Evolutionary conservation across 2,797 vertebrate species (phyloP), one percentile per base, ranked within the genome.

Genomic region (Anableps anableps): DNA sequence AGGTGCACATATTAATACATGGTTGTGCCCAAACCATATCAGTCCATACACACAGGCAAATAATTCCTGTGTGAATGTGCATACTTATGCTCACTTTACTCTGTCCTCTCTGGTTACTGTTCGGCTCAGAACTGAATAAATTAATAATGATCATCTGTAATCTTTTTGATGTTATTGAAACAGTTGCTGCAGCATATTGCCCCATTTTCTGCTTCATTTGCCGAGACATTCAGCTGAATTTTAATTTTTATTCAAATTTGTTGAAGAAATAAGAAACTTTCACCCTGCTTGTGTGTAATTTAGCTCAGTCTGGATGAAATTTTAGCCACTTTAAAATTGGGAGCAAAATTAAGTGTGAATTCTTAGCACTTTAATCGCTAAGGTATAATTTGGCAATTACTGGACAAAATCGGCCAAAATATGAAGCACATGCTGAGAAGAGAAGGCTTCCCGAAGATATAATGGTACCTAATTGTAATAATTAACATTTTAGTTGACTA

Each of bases 121-220:
- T 64, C 38, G 1, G 41, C 4, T 72, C 41, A 14, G 34, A 60
- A 50, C 51, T 38, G 41, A 77, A 76, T 72, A 34, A 9, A 72
- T 60, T 73, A 62, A 79, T 17, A 74, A 66, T 58, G 66, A 74
- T 50, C 36, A 64, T 43, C n/a, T 16, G 26, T 34, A 38, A 10
- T 77, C 34, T 41, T 74, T 38, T 47, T 51, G 51, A 53, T 26
- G 34, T 14, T 70, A 5, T 77, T 77, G 47, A 50, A 77, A 51
- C 73, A 72, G 75, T 53, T 48, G 21, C 68, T 60, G n/a, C 43
- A 34, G 72, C 64, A 9, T 19, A 38, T 41, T 80, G 62, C 5
- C 10, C 26, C 48, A 14, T 19, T 34, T n/a, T 50, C 13, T 71
- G 9, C 72, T 50, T 81, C 45, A 60, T 53, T 34, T 48, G 38